Percentiles rank a stretch among this genome's conserved stretches.
Evolutionary conservation across 2,888 invertebrate species (phyloP).

Genomic region (Hypercompe scribonia): DNA sequence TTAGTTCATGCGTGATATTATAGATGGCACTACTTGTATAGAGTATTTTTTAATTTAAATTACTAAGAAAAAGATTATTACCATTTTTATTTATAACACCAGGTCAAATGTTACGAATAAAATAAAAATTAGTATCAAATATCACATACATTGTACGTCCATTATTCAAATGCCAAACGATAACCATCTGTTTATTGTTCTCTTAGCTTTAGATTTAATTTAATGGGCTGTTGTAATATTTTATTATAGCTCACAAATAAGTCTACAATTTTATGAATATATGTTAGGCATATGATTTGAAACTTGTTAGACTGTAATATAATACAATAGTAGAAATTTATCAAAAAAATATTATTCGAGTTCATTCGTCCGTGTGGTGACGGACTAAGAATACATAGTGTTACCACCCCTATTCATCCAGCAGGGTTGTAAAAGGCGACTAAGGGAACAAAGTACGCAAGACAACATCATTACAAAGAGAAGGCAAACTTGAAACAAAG

Average conservation of each 20-base stretch:
- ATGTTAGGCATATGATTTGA: not conserved
- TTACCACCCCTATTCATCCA: too few relatives aligned
- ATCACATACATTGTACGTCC: conserved; percentile 1
- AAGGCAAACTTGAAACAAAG: too few relatives aligned
- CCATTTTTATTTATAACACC: not conserved
- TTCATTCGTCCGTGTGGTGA: too few relatives aligned
- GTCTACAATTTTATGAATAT: not conserved
- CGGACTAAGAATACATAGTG: too few relatives aligned
- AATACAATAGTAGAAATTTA: not conserved
- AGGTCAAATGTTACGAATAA: not conserved
- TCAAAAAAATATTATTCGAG: too few relatives aligned
- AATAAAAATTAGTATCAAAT: conserved; percentile 3
- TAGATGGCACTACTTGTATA: not conserved
- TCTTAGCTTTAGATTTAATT: conserved; percentile 18
- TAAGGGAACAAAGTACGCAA: too few relatives aligned
- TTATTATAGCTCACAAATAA: conserved; percentile 10
- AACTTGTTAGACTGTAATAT: not conserved
- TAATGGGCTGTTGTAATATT: conserved; percentile 14
- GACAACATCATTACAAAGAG: too few relatives aligned
- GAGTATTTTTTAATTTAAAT: not conserved
- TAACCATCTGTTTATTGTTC: conserved; percentile 9
- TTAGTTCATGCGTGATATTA: not conserved
- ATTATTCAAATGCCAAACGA: conserved; percentile 13
- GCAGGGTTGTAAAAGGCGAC: too few relatives aligned
- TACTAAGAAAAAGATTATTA: not conserved